A percentile compares a stretch with the other conserved stretches of the same genome.
Conservation (phyloP, 2,888 invertebrate genomes). For the Scaptomyza parva region DNA sequence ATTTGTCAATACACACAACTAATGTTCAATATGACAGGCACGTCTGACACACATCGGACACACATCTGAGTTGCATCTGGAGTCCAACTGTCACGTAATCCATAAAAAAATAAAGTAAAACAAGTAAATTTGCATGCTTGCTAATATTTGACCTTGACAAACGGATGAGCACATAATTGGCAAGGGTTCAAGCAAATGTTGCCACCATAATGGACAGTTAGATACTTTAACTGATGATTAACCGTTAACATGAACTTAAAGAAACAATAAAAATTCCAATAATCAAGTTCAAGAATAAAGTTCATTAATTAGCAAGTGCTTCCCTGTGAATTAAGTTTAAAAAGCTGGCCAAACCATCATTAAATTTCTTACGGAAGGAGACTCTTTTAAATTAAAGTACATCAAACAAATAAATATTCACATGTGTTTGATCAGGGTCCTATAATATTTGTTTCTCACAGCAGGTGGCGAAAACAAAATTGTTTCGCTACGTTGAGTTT, state of each 20-base stretch:
- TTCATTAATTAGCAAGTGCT: slow-evolving; percentile 2
- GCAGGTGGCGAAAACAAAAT: slow-evolving; percentile 28
- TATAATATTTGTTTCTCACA: slow-evolving; percentile 24
- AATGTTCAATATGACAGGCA: slow-evolving; percentile 47
- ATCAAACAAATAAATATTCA: slow-evolving; percentile 9
- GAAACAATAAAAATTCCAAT: slow-evolving; percentile 1
- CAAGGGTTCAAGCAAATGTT: slow-evolving; percentile 55
- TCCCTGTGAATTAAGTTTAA: background rate
- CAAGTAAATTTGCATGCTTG: slow-evolving; percentile 21
- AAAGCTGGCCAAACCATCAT: slow-evolving; percentile 2
- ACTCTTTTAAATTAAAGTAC: background rate
- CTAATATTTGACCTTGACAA: slow-evolving; percentile 61
- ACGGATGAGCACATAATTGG: slow-evolving; percentile 62
- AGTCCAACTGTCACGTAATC: slow-evolving; percentile 65
- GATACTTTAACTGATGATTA: slow-evolving; percentile 4
- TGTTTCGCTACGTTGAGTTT: slow-evolving; percentile 23
- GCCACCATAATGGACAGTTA: slow-evolving; percentile 4
- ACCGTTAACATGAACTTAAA: slow-evolving; percentile 8
- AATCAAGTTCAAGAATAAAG: slow-evolving; percentile 42
- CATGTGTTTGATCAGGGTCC: slow-evolving; percentile 30
- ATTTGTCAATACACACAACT: slow-evolving; percentile 17
- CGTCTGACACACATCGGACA: slow-evolving; percentile 60
- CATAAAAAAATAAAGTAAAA: slow-evolving; percentile 33
- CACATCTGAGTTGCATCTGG: slow-evolving; percentile 60
- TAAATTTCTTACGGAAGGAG: slow-evolving; percentile 7